Conservation (phyloP, 2,888 invertebrate genomes). For the Syrista parreyssii region DNA sequence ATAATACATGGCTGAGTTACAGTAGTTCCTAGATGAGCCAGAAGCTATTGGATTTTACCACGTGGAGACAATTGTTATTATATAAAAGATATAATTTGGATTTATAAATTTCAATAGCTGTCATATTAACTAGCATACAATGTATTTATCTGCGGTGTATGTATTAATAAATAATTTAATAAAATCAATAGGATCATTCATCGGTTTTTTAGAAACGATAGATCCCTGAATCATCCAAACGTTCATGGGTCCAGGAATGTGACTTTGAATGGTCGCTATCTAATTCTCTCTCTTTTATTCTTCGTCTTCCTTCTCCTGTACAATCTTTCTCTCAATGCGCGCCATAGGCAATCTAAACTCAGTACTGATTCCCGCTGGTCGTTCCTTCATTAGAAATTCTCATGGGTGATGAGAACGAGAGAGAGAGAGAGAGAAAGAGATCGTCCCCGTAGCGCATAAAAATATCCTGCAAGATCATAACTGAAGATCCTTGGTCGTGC, state of each 20-base stretch:
- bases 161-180: too few species aligned
- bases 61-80: background rate
- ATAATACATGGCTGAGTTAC: background rate
- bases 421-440: background rate
- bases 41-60: background rate
- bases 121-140: too few species aligned
- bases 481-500: conserved; percentile 5
- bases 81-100: too few species aligned
- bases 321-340: background rate
- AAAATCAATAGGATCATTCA: background rate
- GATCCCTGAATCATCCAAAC: background rate
- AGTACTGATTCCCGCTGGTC: background rate
- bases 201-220: background rate
- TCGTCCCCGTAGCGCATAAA: background rate
- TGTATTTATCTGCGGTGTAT: too few species aligned
- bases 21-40: background rate
- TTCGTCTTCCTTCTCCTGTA: background rate
- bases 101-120: too few species aligned
- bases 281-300: background rate
- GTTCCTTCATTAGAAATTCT: conserved; percentile 7
- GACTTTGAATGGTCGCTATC: background rate
- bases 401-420: background rate
- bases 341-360: background rate
- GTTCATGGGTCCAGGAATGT: background rate
- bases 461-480: background rate